Percentiles rank a stretch among this genome's conserved stretches.
Conservation (phyloP, 2,888 invertebrate genomes). For the Trissolcus brochymenae region DNA sequence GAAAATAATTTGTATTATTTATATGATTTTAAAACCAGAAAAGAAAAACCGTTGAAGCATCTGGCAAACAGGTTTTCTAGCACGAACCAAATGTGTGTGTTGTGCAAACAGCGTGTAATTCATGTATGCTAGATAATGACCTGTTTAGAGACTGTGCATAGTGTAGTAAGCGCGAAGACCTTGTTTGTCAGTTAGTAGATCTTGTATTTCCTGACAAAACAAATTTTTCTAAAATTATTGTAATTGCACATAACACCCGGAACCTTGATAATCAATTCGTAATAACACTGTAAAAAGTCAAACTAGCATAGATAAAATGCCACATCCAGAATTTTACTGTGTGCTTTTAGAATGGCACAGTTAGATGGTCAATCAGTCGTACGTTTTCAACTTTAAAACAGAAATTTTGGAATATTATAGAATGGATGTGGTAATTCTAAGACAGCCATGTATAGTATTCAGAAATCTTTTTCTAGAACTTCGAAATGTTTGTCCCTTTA, state of each 20-base stretch:
- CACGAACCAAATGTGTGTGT: no score
- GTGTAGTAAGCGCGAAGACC: no score
- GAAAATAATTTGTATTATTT: no score
- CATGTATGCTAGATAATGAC: no score
- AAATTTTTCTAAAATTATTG: conserved; percentile 24
- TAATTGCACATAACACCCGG: conserved; percentile 33
- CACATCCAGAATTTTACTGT: background rate
- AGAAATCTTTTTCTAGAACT: conserved; percentile 12
- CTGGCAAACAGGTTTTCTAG: no score
- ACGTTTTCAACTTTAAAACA: conserved; percentile 42
- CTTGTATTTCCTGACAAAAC: background rate
- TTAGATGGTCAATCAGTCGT: background rate
- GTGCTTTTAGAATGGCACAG: background rate
- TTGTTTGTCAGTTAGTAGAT: no score
- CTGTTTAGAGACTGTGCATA: no score
- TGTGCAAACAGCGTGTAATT: no score
- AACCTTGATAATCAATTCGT: conserved; percentile 1
- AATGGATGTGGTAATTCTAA: conserved; percentile 58
- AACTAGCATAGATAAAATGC: background rate
- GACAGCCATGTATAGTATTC: conserved; percentile 55
- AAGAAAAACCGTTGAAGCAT: no score
- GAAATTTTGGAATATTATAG: conserved; percentile 52
- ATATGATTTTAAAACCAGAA: no score
- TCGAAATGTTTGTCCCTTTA: no score
- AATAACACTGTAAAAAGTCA: conserved; percentile 55